Evolutionary conservation across 1,140 invertebrate genomes (phyloP).

Genomic region (Euura lappo): DNA sequence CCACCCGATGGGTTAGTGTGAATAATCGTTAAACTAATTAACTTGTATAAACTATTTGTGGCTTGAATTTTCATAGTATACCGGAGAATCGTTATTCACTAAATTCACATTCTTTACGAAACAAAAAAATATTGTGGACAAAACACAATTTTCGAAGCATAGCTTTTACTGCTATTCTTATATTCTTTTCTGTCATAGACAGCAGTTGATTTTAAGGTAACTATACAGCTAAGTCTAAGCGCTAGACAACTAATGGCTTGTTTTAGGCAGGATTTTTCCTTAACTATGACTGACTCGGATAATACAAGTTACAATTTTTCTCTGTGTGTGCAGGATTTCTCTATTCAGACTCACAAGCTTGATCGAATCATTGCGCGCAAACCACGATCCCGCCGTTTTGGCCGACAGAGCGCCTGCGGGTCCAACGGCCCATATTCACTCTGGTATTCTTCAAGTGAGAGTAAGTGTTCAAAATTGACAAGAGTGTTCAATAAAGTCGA

Average conservation of each 20-base stretch:
- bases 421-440: conserved; percentile 90
- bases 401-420: conserved; percentile 75
- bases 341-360: conserved; percentile 68
- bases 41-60: neutral
- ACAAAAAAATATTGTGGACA: neutral
- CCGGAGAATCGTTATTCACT: neutral
- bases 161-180: conserved; percentile 3
- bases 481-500: too few relatives aligned
- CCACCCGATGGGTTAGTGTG: conserved; percentile 77
- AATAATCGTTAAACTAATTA: neutral
- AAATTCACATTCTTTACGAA: neutral
- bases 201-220: conserved; percentile 12
- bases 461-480: conserved; percentile 52
- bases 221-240: neutral
- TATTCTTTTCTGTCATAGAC: conserved; percentile 13
- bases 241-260: neutral
- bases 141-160: neutral
- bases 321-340: conserved; percentile 43
- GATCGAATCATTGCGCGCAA: conserved; percentile 77
- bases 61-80: neutral
- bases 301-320: too few relatives aligned
- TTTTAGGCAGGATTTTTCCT: too few relatives aligned
- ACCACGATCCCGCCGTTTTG: conserved; percentile 71
- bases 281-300: too few relatives aligned
- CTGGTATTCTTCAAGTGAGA: conserved; percentile 83